Conservation (phyloP, 2,797 vertebrate species). For the Hydrophis major region DNA sequence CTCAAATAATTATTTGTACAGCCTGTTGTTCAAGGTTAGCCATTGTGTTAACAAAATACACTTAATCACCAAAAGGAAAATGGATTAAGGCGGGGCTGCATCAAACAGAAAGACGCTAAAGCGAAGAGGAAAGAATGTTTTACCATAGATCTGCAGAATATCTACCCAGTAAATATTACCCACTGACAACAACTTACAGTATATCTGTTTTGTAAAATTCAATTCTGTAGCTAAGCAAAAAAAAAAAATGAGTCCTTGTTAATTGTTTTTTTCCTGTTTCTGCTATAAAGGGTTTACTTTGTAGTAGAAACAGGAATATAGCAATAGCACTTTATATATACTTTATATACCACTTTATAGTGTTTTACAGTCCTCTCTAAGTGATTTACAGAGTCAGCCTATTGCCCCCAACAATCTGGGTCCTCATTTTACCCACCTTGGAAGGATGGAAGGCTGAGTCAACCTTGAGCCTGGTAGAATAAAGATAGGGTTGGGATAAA, state of each 20-base stretch:
- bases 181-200: not conserved
- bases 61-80: not conserved
- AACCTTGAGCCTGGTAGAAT: too few relatives aligned
- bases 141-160: not conserved
- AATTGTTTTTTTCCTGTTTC: not conserved
- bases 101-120: not conserved
- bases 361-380: too few relatives aligned
- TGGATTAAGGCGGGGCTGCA: not conserved
- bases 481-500: too few relatives aligned
- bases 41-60: not conserved
- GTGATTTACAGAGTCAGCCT: too few relatives aligned
- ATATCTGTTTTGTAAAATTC: too few relatives aligned
- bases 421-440: too few relatives aligned
- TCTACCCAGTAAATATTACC: not conserved
- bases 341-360: too few relatives aligned
- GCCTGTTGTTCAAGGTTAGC: not conserved
- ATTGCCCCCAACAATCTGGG: too few relatives aligned
- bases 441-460: too few relatives aligned
- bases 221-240: not conserved
- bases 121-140: not conserved
- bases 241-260: not conserved
- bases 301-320: too few relatives aligned
- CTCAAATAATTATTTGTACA: not conserved
- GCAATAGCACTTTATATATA: too few relatives aligned
- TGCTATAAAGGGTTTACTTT: not conserved